Evolutionary conservation across 2,888 invertebrate genomes (phyloP).

Genomic region (Eupithecia pulchellata): DNA sequence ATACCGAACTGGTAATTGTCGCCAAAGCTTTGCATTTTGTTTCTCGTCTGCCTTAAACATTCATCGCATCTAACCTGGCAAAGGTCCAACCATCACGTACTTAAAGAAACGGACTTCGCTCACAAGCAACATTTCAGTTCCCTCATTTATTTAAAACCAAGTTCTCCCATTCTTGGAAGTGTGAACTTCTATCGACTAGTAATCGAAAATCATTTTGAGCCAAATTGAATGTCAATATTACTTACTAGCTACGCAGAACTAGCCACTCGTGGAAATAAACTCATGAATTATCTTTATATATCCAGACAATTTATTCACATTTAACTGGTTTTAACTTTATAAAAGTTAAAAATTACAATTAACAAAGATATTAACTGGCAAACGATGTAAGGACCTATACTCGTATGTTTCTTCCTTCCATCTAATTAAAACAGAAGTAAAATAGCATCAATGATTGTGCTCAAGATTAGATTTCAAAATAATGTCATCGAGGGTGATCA

Average conservation of each 20-base stretch:
- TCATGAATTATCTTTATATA: neutral
- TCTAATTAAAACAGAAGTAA: neutral
- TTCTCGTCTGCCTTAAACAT: constrained; percentile 31
- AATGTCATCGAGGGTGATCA: constrained; percentile 46
- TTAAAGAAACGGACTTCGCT: too few species aligned
- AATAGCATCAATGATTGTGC: constrained; percentile 43
- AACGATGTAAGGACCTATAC: neutral
- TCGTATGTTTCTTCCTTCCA: neutral
- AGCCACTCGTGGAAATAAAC: neutral
- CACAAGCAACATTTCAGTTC: neutral
- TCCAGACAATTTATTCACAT: neutral
- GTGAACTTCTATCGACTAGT: constrained; percentile 13
- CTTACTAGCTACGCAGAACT: neutral
- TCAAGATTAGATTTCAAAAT: constrained; percentile 43
- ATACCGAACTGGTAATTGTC: too few species aligned
- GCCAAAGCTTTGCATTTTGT: constrained; percentile 40
- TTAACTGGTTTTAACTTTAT: neutral
- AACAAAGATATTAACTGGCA: neutral
- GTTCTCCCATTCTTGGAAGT: neutral
- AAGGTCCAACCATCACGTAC: too few species aligned
- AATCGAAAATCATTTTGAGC: neutral
- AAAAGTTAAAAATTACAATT: neutral
- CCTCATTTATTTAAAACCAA: neutral
- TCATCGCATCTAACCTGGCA: too few species aligned
- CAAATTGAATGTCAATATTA: neutral